Evolutionary conservation across 2,797 vertebrate genomes (phyloP).

Genomic region (Sphenodon punctatus): DNA sequence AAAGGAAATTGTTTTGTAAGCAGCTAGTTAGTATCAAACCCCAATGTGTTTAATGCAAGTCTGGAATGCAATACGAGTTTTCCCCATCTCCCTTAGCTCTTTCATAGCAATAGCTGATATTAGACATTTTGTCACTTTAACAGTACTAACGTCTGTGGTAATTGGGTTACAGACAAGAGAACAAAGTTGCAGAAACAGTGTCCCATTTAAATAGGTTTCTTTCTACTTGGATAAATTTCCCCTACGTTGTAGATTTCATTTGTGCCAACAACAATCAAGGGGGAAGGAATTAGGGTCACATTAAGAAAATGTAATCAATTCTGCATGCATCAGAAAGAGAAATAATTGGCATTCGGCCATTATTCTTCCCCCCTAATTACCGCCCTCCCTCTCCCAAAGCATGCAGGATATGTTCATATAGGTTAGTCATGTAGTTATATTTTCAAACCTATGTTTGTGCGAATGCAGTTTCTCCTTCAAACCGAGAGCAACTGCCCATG

Average conservation of each 20-base stretch:
- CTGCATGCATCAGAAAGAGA: background rate
- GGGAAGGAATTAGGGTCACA: no score
- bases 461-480: no score
- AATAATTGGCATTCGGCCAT: no score
- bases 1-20: background rate
- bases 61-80: background rate
- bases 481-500: no score
- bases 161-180: background rate
- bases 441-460: no score
- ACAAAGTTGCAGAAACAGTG: background rate
- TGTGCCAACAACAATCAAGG: accelerated
- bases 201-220: background rate
- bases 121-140: background rate
- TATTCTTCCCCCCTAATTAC: no score
- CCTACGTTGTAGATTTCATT: background rate
- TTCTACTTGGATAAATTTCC: background rate
- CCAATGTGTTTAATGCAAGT: background rate
- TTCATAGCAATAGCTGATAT: background rate
- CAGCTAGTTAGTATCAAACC: background rate
- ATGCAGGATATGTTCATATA: no score
- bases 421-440: no score
- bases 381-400: no score
- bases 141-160: background rate
- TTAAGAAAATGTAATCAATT: background rate
- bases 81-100: background rate